A percentile compares a stretch with the other conserved stretches of the same genome.
phyloP scores from a whole-genome alignment of 1,140 invertebrate genomes.

The Drosophila willistoni region DNA sequence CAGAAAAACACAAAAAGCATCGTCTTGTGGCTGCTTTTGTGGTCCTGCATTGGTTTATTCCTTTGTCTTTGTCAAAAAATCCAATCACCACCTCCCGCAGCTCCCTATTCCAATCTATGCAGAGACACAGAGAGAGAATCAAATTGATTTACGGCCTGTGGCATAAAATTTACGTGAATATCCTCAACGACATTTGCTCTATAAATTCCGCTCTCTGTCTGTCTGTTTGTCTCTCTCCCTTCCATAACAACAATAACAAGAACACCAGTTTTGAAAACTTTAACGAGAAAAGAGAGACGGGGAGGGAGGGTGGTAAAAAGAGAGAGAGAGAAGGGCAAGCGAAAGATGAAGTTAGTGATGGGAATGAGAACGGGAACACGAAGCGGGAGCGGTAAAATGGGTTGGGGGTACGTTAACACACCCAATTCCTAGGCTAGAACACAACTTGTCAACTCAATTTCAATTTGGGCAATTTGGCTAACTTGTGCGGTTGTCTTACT shows the following conservation, averaged over 20 bases:
- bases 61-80: slow-evolving; percentile 53
- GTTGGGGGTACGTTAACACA: slow-evolving; percentile 14
- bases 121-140: slow-evolving; percentile 15
- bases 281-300: background rate
- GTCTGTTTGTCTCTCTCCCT: no score
- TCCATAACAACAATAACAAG: slow-evolving; percentile 34
- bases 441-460: slow-evolving; percentile 80
- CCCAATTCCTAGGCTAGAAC: slow-evolving; percentile 38
- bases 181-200: slow-evolving; percentile 47
- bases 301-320: background rate
- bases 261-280: slow-evolving; percentile 37
- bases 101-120: background rate
- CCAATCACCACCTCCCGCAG: slow-evolving; percentile 23
- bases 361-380: background rate
- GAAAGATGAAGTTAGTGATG: slow-evolving; percentile 18
- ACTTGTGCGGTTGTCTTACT: slow-evolving; percentile 70
- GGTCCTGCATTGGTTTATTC: slow-evolving; percentile 51
- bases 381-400: no score
- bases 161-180: slow-evolving; percentile 18
- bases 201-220: slow-evolving; percentile 42
- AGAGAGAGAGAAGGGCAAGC: slow-evolving; percentile 5
- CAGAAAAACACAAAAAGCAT: slow-evolving; percentile 45
- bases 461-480: slow-evolving; percentile 80
- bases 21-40: slow-evolving; percentile 57
- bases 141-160: slow-evolving; percentile 71